phyloP scores from a whole-genome alignment of 2,113 vertebrate species.

The Seriola quinqueradiata region DNA sequence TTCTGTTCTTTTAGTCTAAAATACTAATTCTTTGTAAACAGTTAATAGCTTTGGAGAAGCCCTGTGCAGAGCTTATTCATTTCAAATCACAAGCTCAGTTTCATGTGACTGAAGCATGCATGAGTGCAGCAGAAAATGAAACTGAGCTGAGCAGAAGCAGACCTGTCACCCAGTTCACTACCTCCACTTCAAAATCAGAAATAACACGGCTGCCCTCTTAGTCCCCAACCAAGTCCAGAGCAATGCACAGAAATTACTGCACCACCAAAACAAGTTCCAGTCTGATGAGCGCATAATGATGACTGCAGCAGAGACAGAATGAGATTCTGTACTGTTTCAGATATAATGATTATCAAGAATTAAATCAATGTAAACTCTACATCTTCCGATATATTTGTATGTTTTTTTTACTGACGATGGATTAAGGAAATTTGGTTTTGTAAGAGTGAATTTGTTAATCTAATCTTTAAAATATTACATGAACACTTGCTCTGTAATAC shows the following conservation, averaged over 20 bases:
- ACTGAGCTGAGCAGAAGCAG: constrained; percentile 17
- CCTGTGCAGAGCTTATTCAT: not conserved
- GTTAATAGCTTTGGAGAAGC: not conserved
- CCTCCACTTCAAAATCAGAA: constrained; percentile 27
- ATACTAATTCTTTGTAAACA: not conserved
- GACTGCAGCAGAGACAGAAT: not conserved
- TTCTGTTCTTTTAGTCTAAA: not conserved
- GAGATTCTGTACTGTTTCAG: not conserved
- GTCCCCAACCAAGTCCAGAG: not conserved
- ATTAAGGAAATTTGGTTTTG: no score
- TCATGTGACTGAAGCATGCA: constrained; percentile 37
- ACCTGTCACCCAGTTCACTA: not conserved
- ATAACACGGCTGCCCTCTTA: not conserved
- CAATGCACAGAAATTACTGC: not conserved
- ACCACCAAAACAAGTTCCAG: not conserved
- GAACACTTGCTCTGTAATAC: no score
- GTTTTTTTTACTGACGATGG: not conserved
- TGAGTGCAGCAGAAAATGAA: constrained; percentile 49
- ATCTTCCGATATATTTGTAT: not conserved
- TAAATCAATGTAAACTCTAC: not conserved
- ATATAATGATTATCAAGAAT: not conserved
- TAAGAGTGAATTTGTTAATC: no score
- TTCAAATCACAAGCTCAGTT: constrained; percentile 2
- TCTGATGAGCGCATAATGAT: not conserved
- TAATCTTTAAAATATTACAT: no score